These are phyloP conservation scores for Mormyrus hasselquistii DNA, from an alignment of 2,797 vertebrate species.

Conservation along the genomic window DNA sequence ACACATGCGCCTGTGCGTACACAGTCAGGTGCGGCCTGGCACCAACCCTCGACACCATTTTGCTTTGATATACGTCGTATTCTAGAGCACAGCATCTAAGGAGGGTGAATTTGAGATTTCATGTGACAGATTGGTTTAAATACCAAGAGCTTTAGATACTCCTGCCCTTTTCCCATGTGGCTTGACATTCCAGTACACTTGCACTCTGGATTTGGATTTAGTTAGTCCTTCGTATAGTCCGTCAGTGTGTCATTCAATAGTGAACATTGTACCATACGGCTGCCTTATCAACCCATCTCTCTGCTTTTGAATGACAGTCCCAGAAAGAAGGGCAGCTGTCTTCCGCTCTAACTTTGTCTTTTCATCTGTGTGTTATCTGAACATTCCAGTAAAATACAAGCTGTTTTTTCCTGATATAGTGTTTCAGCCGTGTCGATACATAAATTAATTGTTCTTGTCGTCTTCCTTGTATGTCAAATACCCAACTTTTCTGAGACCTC, in stretches of 20 bases:
- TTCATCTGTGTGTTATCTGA: neutral
- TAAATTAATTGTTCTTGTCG: neutral
- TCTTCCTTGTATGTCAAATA: neutral
- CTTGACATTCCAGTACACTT: neutral
- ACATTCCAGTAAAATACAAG: slow-evolving; percentile 1
- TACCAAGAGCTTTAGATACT: neutral
- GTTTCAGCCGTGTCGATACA: neutral
- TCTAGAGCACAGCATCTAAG: neutral
- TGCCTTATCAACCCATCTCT: slow-evolving; percentile 32
- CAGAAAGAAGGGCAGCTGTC: neutral
- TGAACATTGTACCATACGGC: neutral
- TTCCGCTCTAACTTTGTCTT: slow-evolving; percentile 2
- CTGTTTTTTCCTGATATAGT: neutral
- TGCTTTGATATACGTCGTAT: neutral
- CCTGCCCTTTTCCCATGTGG: neutral
- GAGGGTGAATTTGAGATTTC: neutral
- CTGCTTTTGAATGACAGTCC: neutral
- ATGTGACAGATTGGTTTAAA: neutral
- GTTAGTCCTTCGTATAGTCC: neutral
- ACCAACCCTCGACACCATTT: neutral
- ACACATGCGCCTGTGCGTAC: neutral
- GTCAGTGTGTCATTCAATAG: neutral
- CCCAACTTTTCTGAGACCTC: neutral
- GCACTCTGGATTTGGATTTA: neutral
- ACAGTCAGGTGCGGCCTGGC: neutral